Percentiles rank a stretch among this genome's conserved stretches.
Conservation (phyloP, 2,888 invertebrate genomes). For the Campaea margaritaria region DNA sequence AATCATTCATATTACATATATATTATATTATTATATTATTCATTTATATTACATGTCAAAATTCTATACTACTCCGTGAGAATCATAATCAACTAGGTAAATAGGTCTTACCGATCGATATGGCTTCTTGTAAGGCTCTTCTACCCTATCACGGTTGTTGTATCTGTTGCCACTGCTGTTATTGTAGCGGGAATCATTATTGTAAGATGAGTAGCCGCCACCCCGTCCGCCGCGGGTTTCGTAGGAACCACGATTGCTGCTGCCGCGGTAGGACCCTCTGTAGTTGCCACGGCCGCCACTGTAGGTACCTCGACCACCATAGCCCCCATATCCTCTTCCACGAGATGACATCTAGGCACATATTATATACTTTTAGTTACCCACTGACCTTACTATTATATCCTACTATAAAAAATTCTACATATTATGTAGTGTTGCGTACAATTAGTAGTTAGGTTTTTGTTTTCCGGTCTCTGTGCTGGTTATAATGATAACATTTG, state of each 20-base stretch:
- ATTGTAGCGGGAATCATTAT: conserved; percentile 74
- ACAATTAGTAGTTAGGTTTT: too few relatives aligned
- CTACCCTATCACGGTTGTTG: conserved; percentile 71
- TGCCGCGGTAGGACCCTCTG: conserved; percentile 75
- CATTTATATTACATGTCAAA: too few relatives aligned
- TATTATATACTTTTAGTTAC: too few relatives aligned
- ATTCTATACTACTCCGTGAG: too few relatives aligned
- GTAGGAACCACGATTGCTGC: conserved; percentile 68
- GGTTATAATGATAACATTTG: too few relatives aligned
- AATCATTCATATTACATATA: too few relatives aligned
- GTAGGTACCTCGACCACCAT: conserved; percentile 70
- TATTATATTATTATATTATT: neutral
- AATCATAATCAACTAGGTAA: neutral
- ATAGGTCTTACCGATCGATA: conserved; percentile 73
- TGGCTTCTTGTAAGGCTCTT: conserved; percentile 78
- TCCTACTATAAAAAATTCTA: too few relatives aligned
- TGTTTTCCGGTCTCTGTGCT: too few relatives aligned
- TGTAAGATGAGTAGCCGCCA: conserved; percentile 69
- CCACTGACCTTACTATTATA: too few relatives aligned
- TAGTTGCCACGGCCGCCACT: conserved; percentile 67
- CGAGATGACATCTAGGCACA: conserved; percentile 74
- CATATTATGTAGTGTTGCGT: too few relatives aligned
- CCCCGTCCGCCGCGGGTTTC: conserved; percentile 75
- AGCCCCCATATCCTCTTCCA: conserved; percentile 74
- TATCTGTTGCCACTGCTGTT: conserved; percentile 71